Percentiles rank a stretch among this genome's conserved stretches.
Conservation (phyloP, 2,113 vertebrate species). For the Vicugna pacos region DNA sequence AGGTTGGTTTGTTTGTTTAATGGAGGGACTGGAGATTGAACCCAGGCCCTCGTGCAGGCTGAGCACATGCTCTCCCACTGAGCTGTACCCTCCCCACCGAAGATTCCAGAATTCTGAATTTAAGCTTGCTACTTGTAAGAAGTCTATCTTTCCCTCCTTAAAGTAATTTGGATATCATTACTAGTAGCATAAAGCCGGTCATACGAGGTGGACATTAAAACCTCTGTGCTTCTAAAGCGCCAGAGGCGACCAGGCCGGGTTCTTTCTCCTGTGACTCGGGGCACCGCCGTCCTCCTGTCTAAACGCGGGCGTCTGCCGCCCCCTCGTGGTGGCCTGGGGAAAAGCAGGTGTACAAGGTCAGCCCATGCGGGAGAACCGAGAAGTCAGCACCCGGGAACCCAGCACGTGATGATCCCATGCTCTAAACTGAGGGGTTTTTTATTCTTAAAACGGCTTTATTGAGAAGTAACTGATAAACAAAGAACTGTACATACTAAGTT, state of each 20-base stretch:
- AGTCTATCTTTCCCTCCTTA: neutral
- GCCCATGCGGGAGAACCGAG: neutral
- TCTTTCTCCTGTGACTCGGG: neutral
- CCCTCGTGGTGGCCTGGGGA: constrained; percentile 36
- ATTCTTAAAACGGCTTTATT: too few relatives aligned
- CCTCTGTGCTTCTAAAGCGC: neutral
- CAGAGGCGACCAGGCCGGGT: neutral
- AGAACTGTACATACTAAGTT: too few relatives aligned
- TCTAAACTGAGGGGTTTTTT: neutral
- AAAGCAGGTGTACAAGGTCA: neutral
- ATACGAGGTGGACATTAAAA: too few relatives aligned
- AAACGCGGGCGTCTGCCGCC: neutral
- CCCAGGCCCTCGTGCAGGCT: too few relatives aligned
- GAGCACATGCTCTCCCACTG: too few relatives aligned
- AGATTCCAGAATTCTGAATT: neutral
- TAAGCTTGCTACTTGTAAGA: neutral
- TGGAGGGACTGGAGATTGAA: too few relatives aligned
- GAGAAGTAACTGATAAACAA: too few relatives aligned
- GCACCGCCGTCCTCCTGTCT: neutral
- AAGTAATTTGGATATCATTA: neutral
- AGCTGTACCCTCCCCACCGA: too few relatives aligned
- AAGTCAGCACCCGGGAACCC: neutral
- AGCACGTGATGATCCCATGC: neutral
- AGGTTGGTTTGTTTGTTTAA: too few relatives aligned
- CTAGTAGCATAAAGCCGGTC: neutral